Base-by-base conservation (phyloP, 2,113 vertebrate genomes). In the Hippocampus guttulatus region DNA sequence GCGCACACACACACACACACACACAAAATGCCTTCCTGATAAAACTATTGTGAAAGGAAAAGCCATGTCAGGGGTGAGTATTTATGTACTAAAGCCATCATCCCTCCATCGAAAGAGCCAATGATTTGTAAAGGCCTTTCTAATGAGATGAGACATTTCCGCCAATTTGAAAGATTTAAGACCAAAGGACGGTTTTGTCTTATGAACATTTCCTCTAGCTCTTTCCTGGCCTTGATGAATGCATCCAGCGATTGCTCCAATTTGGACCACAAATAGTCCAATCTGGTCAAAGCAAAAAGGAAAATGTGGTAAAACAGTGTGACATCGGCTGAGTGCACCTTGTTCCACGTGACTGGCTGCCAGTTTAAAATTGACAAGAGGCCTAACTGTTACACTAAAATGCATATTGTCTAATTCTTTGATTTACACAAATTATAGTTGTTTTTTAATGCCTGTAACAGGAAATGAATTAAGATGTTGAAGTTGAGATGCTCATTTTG, bases 151-250 rank as follows among this genome's bases (percentile, higher is more conserved):
- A 71, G 72, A 84, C 64, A 70, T 85, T 86, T 83, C 79, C 69
- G 67, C 75, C 69, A 58, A 38, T 73, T 81, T 47, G 55, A 67
- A 74, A 86, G 81, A 88, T 87, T 81, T 80, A 81, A 41, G 67
- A 79, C 57, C 71, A 74, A 81, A 76, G 75, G 76, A 83, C 67
- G 78, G 67, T 69, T 62, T 41, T 64, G 52, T 75, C 83, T 76
- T 75, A 93, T 92, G 81, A 94, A 69, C 62, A 94, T 84, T 83
- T 83, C 90, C 69, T 69, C 91, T 80, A 95, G 90, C 68, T 85
- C 88, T 73, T 86, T 85, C 71, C 92, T 93, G 66, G 81, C 81
- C 70, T 91, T 84, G 90, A 91, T 68, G 73, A 95, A 91, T 82
- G 70, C 81, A 23, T 71, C 75, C 70, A 91, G 67, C 1, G 93